These are phyloP conservation scores for Turdus rufiventris DNA, from an alignment of 2,113 vertebrate species.

Conservation along the genomic window DNA sequence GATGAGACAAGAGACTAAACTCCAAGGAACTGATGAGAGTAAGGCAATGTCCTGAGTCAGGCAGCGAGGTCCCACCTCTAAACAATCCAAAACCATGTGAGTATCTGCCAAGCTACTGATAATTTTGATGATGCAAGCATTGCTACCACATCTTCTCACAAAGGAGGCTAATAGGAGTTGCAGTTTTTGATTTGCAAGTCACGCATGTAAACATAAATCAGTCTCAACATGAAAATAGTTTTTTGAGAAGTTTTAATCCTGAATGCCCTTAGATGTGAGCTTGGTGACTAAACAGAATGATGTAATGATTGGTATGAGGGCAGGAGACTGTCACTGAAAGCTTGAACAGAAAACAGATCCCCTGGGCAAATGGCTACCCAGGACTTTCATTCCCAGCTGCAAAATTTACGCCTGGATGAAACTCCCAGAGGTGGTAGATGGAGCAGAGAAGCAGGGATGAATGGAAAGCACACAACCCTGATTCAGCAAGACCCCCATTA, in stretches of 20 bases:
- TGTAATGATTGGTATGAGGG: neutral
- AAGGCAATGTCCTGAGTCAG: neutral
- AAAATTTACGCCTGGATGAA: neutral
- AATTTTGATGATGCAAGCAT: neutral
- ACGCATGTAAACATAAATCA: neutral
- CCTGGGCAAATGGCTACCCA: neutral
- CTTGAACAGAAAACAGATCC: neutral
- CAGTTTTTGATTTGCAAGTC: neutral
- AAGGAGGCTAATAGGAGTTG: neutral
- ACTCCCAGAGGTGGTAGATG: neutral
- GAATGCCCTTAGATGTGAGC: neutral
- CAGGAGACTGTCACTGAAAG: neutral
- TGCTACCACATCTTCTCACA: neutral
- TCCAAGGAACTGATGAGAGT: neutral
- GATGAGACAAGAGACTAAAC: neutral
- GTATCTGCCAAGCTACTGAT: neutral
- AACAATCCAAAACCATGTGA: neutral
- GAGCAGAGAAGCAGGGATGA: neutral
- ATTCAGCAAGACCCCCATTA: neutral
- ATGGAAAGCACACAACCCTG: neutral
- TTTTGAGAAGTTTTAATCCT: neutral
- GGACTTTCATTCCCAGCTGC: neutral
- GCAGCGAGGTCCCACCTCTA: fast-evolving
- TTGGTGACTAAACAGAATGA: neutral
- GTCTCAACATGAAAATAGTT: neutral